phyloP scores from a whole-genome alignment of 2,113 vertebrate species.

The Nothocercus julius region DNA sequence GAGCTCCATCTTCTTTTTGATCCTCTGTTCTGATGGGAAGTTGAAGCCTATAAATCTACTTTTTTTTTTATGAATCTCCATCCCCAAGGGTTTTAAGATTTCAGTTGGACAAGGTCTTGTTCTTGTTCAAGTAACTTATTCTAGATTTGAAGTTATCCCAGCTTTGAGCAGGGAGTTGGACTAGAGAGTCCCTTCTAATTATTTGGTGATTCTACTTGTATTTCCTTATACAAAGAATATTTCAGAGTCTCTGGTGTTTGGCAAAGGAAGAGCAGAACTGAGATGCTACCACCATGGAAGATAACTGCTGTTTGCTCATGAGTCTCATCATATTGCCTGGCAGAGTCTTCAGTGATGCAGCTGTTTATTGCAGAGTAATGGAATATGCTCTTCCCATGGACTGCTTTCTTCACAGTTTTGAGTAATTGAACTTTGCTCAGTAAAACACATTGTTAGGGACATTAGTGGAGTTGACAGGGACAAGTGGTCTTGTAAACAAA shows the following conservation, averaged over 20 bases:
- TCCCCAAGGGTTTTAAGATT: neutral
- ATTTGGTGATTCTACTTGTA: neutral
- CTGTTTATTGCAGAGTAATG: neutral
- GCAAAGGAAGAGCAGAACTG: neutral
- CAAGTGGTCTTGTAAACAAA: neutral
- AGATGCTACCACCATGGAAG: neutral
- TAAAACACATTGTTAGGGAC: neutral
- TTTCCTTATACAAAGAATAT: neutral
- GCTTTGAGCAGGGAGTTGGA: neutral
- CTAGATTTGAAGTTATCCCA: neutral
- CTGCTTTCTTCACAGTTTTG: neutral
- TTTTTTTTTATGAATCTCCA: neutral
- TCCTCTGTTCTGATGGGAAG: neutral
- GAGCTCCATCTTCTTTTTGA: neutral
- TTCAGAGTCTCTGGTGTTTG: neutral
- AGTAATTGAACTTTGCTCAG: neutral
- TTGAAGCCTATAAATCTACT: neutral
- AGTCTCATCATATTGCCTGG: neutral
- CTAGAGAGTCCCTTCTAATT: neutral
- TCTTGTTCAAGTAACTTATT: neutral
- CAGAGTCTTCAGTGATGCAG: neutral
- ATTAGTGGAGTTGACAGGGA: neutral
- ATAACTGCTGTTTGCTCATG: rapidly evolving
- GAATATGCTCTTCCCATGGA: neutral
- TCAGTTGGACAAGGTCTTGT: neutral